Evolutionary conservation across 30 jellyfish, hydroid and myxozoan species (phyloP).

Genomic region (Chrysaora quinquecirrha): DNA sequence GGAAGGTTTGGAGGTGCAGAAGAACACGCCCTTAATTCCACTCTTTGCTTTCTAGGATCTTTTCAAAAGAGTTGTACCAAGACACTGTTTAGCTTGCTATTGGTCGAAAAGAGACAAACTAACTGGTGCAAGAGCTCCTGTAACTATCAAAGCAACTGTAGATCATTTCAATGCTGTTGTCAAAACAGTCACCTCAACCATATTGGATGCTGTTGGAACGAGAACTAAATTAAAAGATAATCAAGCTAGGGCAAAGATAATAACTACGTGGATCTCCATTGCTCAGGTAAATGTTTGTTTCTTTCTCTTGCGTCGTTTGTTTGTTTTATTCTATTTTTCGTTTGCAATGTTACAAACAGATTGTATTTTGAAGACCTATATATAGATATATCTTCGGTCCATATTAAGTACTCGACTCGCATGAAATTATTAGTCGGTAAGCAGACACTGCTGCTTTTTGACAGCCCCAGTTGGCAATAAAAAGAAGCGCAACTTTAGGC

Average conservation of each 20-base stretch:
- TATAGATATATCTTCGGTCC: no score
- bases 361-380: no score
- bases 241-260: constrained; percentile 78
- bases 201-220: constrained; percentile 73
- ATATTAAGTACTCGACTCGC: no score
- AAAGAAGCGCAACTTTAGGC: no score
- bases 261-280: constrained; percentile 73
- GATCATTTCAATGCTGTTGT: constrained; percentile 85
- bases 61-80: constrained; percentile 83
- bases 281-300: constrained; percentile 87
- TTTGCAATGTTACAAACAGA: no score
- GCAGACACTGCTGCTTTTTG: no score
- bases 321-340: no score
- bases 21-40: no score
- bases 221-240: constrained; percentile 66
- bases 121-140: constrained; percentile 76
- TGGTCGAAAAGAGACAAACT: constrained; percentile 88
- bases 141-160: constrained; percentile 82
- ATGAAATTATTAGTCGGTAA: no score
- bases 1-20: no score
- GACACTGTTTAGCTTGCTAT: constrained; percentile 82
- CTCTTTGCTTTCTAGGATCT: constrained; percentile 84
- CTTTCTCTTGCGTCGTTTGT: no score
- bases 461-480: no score
- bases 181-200: constrained; percentile 70